Percentiles rank a stretch among this genome's conserved stretches.
Evolutionary conservation across 2,113 vertebrate species (phyloP).

Genomic region (Sisor rabdophorus): DNA sequence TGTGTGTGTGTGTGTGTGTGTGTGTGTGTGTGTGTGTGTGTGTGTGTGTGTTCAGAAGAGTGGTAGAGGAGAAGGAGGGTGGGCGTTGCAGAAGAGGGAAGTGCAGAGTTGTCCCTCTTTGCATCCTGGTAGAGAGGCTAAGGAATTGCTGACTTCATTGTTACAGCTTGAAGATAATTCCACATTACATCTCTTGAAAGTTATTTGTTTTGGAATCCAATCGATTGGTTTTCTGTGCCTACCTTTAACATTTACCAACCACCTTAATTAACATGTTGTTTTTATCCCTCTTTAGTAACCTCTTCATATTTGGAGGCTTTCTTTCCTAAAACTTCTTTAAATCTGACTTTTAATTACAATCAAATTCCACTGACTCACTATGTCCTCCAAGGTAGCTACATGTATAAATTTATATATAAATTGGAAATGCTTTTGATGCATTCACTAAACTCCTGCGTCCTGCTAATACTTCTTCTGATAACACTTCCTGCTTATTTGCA

Average conservation of each 20-base stretch:
- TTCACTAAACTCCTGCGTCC: neutral
- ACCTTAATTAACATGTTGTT: neutral
- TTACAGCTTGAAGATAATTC: slow-evolving; percentile 40
- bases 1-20: neutral
- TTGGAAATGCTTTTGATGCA: neutral
- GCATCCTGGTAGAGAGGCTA: slow-evolving; percentile 18
- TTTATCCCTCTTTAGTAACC: neutral
- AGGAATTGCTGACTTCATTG: slow-evolving; percentile 40
- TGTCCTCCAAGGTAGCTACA: too few species aligned
- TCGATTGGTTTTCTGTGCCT: neutral
- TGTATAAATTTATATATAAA: neutral
- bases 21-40: slow-evolving; percentile 3
- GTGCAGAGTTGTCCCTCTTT: slow-evolving; percentile 17
- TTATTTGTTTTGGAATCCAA: too few species aligned
- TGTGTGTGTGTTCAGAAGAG: slow-evolving; percentile 12
- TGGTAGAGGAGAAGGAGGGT: slow-evolving; percentile 15
- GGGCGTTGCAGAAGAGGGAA: slow-evolving; percentile 35
- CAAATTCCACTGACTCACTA: too few species aligned
- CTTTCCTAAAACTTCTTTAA: too few species aligned
- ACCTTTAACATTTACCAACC: too few species aligned
- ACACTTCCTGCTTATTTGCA: neutral
- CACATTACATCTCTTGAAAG: neutral
- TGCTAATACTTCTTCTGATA: too few species aligned
- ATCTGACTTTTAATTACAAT: too few species aligned
- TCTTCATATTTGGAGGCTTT: too few species aligned